phyloP scores from a whole-genome alignment of 2,113 vertebrate species.

The Ranitomeya imitator region DNA sequence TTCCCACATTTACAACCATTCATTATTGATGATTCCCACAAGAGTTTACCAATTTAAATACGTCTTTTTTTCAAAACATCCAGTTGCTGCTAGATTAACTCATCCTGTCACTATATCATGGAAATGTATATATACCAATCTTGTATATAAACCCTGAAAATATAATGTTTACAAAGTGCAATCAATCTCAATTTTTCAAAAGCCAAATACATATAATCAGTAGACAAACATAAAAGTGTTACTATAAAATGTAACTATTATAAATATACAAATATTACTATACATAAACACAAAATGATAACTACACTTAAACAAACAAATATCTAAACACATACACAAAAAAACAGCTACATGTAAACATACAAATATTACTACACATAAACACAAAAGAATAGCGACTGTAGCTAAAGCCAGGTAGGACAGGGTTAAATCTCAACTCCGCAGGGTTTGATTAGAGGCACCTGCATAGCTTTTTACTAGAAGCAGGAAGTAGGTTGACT shows the following conservation, averaged over 20 bases:
- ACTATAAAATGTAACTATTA: not conserved
- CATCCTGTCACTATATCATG: not conserved
- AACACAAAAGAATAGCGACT: too few relatives aligned
- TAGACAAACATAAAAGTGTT: not conserved
- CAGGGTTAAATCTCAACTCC: too few relatives aligned
- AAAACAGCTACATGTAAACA: too few relatives aligned
- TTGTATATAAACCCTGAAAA: not conserved
- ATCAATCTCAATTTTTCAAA: not conserved
- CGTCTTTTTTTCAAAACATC: not conserved
- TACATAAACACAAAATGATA: not conserved
- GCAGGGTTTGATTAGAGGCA: too few relatives aligned
- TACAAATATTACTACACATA: too few relatives aligned
- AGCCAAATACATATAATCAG: not conserved
- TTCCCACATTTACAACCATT: slow-evolving; percentile 25
- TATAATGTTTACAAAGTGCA: not conserved
- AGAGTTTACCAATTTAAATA: slow-evolving; percentile 18
- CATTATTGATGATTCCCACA: slow-evolving; percentile 27
- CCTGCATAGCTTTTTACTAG: too few relatives aligned
- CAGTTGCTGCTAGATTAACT: not conserved
- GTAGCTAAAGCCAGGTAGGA: too few relatives aligned
- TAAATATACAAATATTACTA: not conserved
- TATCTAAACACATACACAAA: too few relatives aligned
- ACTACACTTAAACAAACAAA: too few relatives aligned
- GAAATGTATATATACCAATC: not conserved
- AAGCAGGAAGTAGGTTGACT: too few relatives aligned